Base-by-base conservation (phyloP, 2,888 invertebrate species). In the Hololepta plana region DNA sequence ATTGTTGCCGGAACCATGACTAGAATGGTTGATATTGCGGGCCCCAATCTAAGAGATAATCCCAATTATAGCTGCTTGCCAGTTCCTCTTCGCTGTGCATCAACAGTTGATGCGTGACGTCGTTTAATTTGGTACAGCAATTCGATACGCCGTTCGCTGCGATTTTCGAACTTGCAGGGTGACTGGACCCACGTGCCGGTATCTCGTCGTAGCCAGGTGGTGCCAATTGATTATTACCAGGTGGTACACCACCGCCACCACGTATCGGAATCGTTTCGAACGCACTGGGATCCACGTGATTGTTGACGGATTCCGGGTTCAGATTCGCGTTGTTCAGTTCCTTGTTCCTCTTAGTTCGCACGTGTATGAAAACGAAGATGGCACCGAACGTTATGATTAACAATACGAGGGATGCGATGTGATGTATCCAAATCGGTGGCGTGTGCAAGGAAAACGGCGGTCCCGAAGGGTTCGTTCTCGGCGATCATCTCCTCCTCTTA, bases 51-150 rank as follows among this genome's bases (percentile, higher is more conserved):
- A 93, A 63, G 26, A 95, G 62, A 51, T 95, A 93, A 51, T 95
- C 93, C 95, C 95, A 95, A 51, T 93, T 95, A 49, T 93, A 95
- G 44, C 90, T 91, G 16, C 93, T 93, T 2, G 88, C 88, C 25
- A 93, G 61, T 55, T 93, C 93, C 58, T 95, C 93, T 56, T 93
- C 91, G 46, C 88, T 90, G 56, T 93, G 91, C 81, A 85, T 82
- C 0, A 82, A 82, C 3, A 82, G 84, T 11, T 77, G 77, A 19
- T 73, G 72, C 9, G 70, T 61, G 19, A 67, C 69, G 2, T 88
- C 88, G 35, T 85, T 85, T 28, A 93, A 63, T 53, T 91, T 91
- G 5, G 90, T 84, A 45, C 93, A 93, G 42, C 93, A 62, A 45
- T 87, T 87, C 4, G 87, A 84, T 32, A 93, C 84, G 49, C 93